phyloP scores from a whole-genome alignment of 1,140 invertebrate species.

The Cherax quadricarinatus region DNA sequence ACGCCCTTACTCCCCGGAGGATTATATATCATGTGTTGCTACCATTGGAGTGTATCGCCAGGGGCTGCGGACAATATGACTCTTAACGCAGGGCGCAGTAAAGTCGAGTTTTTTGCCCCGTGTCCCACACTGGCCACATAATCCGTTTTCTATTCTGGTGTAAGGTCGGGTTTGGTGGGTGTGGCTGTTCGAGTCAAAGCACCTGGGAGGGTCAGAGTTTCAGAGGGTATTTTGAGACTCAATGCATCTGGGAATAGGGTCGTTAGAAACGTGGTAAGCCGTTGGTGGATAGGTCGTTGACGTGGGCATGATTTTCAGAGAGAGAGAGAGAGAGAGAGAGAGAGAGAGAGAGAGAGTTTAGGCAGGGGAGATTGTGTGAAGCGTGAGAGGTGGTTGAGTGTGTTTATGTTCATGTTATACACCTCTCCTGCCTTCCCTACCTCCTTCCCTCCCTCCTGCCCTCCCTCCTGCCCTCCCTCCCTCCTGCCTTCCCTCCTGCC shows the following conservation, averaged over 20 bases:
- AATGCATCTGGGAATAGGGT: background rate
- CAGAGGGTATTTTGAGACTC: background rate
- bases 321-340: background rate
- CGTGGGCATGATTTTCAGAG: too few species aligned
- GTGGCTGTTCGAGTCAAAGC: background rate
- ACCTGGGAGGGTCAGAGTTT: background rate
- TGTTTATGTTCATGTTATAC: background rate
- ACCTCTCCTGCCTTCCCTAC: background rate
- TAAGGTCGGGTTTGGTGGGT: slow-evolving; percentile 11
- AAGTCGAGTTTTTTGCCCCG: slow-evolving; percentile 15
- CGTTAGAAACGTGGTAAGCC: background rate
- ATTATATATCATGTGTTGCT: slow-evolving; percentile 50
- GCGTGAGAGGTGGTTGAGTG: background rate
- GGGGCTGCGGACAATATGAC: background rate
- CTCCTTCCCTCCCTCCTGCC: too few species aligned
- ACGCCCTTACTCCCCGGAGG: background rate
- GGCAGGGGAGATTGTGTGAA: background rate
- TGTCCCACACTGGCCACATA: slow-evolving; percentile 16
- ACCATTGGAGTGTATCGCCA: slow-evolving; percentile 37
- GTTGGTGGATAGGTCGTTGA: background rate
- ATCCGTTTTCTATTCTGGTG: slow-evolving; percentile 34
- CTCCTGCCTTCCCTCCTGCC: too few species aligned
- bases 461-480: too few species aligned
- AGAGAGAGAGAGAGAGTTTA: background rate
- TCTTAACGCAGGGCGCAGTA: slow-evolving; percentile 19